A percentile compares a stretch with the other conserved stretches of the same genome.
Conservation (phyloP, 2,888 invertebrate genomes). For the Alsophila aescularia region DNA sequence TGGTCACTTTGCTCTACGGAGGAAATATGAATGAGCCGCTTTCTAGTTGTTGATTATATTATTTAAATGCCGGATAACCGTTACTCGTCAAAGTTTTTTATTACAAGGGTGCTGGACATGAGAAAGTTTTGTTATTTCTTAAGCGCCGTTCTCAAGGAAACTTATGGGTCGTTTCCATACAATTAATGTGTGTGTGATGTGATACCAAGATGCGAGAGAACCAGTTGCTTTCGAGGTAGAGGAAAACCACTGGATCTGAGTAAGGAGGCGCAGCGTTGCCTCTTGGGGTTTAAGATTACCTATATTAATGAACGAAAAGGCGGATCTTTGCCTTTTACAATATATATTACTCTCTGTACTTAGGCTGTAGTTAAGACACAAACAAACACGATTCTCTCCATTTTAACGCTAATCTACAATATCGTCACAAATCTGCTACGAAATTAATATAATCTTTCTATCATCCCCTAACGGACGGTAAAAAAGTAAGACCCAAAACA, state of each 20-base stretch:
- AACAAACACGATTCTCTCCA: no score
- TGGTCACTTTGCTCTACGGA: slow-evolving; percentile 76
- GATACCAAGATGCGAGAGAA: neutral
- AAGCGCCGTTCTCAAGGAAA: slow-evolving; percentile 17
- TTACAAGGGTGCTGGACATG: slow-evolving; percentile 64
- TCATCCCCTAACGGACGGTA: neutral
- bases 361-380: no score
- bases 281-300: no score
- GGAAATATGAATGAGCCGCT: slow-evolving; percentile 79
- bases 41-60: slow-evolving; percentile 78
- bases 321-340: neutral
- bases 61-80: slow-evolving; percentile 77
- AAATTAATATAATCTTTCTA: neutral
- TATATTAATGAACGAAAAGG: neutral
- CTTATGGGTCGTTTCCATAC: slow-evolving; percentile 12
- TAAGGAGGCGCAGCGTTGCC: neutral
- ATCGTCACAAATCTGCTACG: no score
- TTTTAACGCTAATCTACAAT: no score
- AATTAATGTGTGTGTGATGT: neutral
- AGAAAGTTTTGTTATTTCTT: slow-evolving; percentile 62
- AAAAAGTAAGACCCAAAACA: slow-evolving; percentile 27
- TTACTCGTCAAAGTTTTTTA: slow-evolving; percentile 76
- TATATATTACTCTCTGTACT: no score
- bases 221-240: neutral
- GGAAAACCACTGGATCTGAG: slow-evolving; percentile 6